Evolutionary conservation across 2,113 vertebrate genomes (phyloP).

Genomic region (Callospermophilus lateralis): DNA sequence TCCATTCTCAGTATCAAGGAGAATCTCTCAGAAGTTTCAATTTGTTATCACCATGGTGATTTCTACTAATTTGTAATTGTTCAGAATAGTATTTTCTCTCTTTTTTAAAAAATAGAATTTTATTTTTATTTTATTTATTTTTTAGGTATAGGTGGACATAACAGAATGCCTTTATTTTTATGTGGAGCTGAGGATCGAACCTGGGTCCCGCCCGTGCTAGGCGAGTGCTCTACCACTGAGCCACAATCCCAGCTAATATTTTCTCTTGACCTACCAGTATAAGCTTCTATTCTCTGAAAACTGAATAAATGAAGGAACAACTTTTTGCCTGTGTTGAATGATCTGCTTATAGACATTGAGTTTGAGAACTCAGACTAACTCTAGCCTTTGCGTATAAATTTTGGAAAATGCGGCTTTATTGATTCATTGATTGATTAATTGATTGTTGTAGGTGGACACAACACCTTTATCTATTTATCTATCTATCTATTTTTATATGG

Average conservation of each 20-base stretch:
- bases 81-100: neutral
- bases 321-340: neutral
- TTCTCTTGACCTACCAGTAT: neutral
- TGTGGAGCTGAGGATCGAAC: too few species aligned
- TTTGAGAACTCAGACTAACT: neutral
- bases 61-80: neutral
- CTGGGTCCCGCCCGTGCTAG: too few species aligned
- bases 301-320: neutral
- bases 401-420: neutral
- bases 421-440: too few species aligned
- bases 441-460: too few species aligned
- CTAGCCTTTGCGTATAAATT: neutral
- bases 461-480: too few species aligned
- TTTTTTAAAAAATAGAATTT: too few species aligned
- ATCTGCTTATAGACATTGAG: neutral
- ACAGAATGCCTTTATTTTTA: too few species aligned
- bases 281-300: neutral
- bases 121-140: too few species aligned
- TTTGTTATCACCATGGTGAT: neutral
- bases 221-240: too few species aligned
- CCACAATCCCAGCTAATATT: neutral
- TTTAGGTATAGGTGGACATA: too few species aligned
- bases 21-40: neutral
- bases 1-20: neutral
- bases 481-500: too few species aligned